These are phyloP conservation scores for Choreutis nemorana DNA, from an alignment of 2,888 invertebrate genomes.

Conservation along the genomic window DNA sequence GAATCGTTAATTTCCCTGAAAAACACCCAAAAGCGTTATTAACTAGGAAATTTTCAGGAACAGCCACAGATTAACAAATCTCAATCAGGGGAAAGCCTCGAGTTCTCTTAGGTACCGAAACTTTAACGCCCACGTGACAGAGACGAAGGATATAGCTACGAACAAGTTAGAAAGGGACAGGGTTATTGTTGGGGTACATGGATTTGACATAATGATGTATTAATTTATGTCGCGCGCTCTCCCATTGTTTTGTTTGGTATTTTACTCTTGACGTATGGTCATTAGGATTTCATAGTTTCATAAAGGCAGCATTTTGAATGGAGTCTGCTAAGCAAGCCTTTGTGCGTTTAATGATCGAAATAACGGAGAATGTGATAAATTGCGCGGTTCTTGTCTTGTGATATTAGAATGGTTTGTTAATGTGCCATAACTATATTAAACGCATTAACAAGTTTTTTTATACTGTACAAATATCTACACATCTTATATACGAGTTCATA, in stretches of 20 bases:
- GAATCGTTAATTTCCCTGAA: no score
- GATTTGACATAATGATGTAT: conserved; percentile 66
- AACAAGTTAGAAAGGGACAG: conserved; percentile 19
- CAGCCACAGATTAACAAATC: conserved; percentile 54
- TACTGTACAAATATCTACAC: no score
- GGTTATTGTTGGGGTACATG: conserved; percentile 34
- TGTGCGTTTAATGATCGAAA: conserved; percentile 52
- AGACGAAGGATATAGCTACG: conserved; percentile 14
- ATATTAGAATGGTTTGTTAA: conserved; percentile 7
- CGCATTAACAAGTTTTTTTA: no score
- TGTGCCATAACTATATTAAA: no score
- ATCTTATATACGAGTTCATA: no score
- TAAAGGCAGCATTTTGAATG: conserved; percentile 47
- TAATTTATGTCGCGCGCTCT: conserved; percentile 62
- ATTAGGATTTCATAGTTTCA: conserved; percentile 65
- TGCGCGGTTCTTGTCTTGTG: conserved; percentile 15
- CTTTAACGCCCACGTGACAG: conserved; percentile 36
- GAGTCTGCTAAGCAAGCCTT: conserved; percentile 26
- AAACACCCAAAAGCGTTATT: conserved; percentile 38
- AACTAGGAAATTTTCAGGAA: conserved; percentile 53
- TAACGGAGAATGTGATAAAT: conserved; percentile 39
- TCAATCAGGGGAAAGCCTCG: conserved; percentile 54
- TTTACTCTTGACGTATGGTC: conserved; percentile 62
- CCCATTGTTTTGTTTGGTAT: conserved; percentile 63
- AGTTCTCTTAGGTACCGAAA: conserved; percentile 43